These are phyloP conservation scores for Leptura quadrifasciata DNA, from an alignment of 2,888 invertebrate genomes.

Conservation along the genomic window DNA sequence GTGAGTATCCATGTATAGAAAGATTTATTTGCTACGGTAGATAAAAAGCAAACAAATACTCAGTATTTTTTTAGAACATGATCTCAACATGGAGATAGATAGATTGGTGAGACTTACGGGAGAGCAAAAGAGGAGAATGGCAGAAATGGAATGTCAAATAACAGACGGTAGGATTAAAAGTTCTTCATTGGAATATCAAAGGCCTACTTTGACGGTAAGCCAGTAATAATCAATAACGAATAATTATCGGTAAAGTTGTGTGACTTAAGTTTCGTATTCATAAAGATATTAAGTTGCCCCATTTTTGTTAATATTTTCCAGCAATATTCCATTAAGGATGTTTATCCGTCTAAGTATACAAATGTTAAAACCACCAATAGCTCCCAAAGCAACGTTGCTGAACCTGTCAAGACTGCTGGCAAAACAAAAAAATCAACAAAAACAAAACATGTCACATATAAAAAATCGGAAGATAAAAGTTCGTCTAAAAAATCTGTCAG, in stretches of 20 bases:
- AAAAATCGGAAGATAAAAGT: slow-evolving; percentile 20
- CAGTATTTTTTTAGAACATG: slow-evolving; percentile 71
- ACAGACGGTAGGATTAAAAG: slow-evolving; percentile 26
- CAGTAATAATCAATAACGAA: too few species aligned
- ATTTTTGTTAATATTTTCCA: slow-evolving; percentile 10
- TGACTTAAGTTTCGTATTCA: too few species aligned
- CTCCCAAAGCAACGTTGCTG: background rate
- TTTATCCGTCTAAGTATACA: background rate
- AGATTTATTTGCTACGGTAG: background rate
- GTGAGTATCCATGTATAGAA: slow-evolving; percentile 63
- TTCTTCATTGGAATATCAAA: slow-evolving; percentile 21
- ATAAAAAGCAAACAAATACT: background rate
- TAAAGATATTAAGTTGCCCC: too few species aligned
- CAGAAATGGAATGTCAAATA: slow-evolving; percentile 71
- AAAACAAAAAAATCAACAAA: slow-evolving; percentile 7
- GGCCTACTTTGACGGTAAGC: background rate
- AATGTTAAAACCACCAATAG: background rate
- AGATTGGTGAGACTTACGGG: slow-evolving; percentile 72
- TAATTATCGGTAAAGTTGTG: too few species aligned
- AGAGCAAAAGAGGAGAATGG: slow-evolving; percentile 72
- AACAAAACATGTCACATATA: slow-evolving; percentile 19
- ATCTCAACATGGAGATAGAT: slow-evolving; percentile 76
- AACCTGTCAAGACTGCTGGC: background rate
- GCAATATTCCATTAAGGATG: background rate
- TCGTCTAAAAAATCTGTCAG: slow-evolving; percentile 7